A percentile compares a stretch with the other conserved stretches of the same genome.
phyloP scores from a whole-genome alignment of 2,797 vertebrate genomes.

The Discoglossus pictus region DNA sequence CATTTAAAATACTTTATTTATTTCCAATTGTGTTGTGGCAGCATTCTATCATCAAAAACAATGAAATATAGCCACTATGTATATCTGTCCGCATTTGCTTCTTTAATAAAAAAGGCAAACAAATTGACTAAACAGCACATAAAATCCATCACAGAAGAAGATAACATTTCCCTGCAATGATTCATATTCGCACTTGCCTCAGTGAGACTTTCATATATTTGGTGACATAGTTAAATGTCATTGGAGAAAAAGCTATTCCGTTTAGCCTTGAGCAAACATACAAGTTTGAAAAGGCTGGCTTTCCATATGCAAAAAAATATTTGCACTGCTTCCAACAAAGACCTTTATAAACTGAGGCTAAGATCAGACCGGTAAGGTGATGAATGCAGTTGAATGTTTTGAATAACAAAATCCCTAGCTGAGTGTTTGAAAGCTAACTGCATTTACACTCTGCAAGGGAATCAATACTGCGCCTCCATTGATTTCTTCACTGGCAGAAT shows the following conservation, averaged over 20 bases:
- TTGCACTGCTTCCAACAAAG: slow-evolving; percentile 57
- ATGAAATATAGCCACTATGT: slow-evolving; percentile 56
- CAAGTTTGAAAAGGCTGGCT: slow-evolving; percentile 43
- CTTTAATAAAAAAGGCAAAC: slow-evolving; percentile 50
- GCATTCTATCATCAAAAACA: slow-evolving; percentile 61
- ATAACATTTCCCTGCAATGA: slow-evolving; percentile 55
- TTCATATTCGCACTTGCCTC: slow-evolving; percentile 57
- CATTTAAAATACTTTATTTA: slow-evolving; percentile 65
- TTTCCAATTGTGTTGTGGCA: slow-evolving; percentile 59
- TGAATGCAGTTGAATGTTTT: slow-evolving; percentile 63
- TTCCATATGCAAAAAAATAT: slow-evolving; percentile 55
- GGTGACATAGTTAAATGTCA: slow-evolving; percentile 67
- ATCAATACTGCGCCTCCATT: slow-evolving; percentile 71
- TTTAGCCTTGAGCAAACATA: slow-evolving; percentile 70
- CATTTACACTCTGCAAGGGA: slow-evolving; percentile 70
- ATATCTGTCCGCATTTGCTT: slow-evolving; percentile 45
- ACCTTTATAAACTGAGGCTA: slow-evolving; percentile 55
- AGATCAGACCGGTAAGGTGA: slow-evolving; percentile 57
- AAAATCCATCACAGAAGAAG: slow-evolving; percentile 52
- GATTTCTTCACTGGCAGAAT: slow-evolving; percentile 66
- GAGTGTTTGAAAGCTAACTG: slow-evolving; percentile 65
- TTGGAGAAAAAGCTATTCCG: slow-evolving; percentile 62
- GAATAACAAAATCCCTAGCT: slow-evolving; percentile 72
- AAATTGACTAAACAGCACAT: slow-evolving; percentile 54
- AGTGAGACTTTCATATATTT: slow-evolving; percentile 56